phyloP scores from a whole-genome alignment of 2,888 invertebrate genomes.

The Hirtodrosophila confusa region DNA sequence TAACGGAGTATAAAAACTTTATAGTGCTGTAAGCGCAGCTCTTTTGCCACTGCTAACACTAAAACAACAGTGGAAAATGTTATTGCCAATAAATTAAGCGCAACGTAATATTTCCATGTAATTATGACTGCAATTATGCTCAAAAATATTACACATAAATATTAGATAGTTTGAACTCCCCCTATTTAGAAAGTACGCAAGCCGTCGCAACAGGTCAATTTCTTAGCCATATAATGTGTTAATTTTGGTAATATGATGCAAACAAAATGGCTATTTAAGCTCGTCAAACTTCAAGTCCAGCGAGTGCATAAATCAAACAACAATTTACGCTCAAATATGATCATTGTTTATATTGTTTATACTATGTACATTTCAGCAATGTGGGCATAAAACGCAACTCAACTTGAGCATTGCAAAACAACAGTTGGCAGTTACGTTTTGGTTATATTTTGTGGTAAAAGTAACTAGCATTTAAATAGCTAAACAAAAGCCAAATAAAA shows the following conservation, averaged over 20 bases:
- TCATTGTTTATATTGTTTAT: constrained; percentile 51
- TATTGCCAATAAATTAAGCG: too few relatives aligned
- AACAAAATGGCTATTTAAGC: constrained; percentile 29
- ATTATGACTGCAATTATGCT: too few relatives aligned
- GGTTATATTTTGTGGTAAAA: constrained; percentile 37
- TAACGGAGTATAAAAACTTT: too few relatives aligned
- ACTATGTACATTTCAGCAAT: constrained; percentile 67
- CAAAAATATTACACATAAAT: too few relatives aligned
- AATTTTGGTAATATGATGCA: constrained; percentile 18
- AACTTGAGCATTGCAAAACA: constrained; percentile 65
- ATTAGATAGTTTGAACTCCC: too few relatives aligned
- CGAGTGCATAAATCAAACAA: constrained; percentile 57
- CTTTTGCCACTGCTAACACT: too few relatives aligned
- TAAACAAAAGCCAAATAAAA: constrained; percentile 54
- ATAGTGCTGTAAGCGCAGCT: too few relatives aligned
- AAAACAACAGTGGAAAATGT: too few relatives aligned
- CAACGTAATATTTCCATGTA: too few relatives aligned
- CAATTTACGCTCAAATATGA: constrained; percentile 61
- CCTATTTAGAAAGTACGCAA: too few relatives aligned
- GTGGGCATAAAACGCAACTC: constrained; percentile 65
- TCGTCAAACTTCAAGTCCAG: constrained; percentile 58
- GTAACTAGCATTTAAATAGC: constrained; percentile 67
- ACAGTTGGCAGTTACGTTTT: constrained; percentile 48
- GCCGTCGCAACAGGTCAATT: too few relatives aligned
- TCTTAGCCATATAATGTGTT: background rate